Evolutionary conservation across 2,113 vertebrate species (phyloP).

Genomic region (Hucho hucho): DNA sequence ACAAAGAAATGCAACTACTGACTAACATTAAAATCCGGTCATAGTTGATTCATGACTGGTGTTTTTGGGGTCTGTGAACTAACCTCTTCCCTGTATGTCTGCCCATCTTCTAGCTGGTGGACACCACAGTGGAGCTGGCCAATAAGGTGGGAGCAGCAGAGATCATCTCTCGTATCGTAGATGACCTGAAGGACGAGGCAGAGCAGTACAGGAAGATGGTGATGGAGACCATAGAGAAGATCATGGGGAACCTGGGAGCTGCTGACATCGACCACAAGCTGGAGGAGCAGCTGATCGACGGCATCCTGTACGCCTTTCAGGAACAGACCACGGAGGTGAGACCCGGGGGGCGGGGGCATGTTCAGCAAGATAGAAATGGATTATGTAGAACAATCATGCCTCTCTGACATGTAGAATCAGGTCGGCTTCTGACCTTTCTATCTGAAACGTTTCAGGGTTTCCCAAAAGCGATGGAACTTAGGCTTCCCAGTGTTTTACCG

Average conservation of each 20-base stretch:
- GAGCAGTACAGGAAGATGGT: conserved; percentile 99
- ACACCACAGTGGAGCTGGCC: conserved; percentile 97
- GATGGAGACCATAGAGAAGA: conserved; percentile 99
- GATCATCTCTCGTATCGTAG: conserved; percentile 97
- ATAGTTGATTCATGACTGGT: no score
- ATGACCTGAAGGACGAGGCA: conserved; percentile 97
- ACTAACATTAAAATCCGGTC: no score
- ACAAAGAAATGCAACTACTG: no score
- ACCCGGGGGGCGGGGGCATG: accelerated
- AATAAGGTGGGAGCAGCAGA: conserved; percentile 99
- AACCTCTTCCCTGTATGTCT: no score
- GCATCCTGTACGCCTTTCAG: conserved; percentile 97
- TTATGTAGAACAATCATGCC: no score
- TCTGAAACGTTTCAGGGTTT: no score
- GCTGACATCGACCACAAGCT: conserved; percentile 98
- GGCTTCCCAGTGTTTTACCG: no score
- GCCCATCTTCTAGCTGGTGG: conserved; percentile 82
- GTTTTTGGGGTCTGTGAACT: no score
- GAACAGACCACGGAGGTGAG: conserved; percentile 97
- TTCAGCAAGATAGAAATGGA: no score
- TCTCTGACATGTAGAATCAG: no score
- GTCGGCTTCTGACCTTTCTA: no score
- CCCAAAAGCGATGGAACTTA: no score
- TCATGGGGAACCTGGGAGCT: conserved; percentile 97
- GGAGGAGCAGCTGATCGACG: conserved; percentile 97